Conservation (phyloP, 2,888 invertebrate species). For the Sphaeridia pumilis region DNA sequence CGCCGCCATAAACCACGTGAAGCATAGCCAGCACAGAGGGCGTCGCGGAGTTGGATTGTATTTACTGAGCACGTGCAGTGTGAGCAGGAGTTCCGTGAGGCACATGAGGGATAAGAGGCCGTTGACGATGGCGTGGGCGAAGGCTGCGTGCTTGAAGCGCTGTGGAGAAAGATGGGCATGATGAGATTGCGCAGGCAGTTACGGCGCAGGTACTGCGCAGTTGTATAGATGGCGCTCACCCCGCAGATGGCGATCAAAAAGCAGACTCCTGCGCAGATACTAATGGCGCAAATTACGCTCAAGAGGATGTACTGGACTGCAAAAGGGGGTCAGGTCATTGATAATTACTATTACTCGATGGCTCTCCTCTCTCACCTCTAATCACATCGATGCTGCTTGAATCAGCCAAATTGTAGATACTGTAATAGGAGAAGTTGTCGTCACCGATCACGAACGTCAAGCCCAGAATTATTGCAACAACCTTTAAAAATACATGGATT, state of each 20-base stretch:
- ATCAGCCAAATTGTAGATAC: background rate
- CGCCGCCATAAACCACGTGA: background rate
- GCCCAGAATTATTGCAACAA: too few species aligned
- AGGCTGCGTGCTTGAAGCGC: background rate
- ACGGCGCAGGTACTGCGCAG: too few species aligned
- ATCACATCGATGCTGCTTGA: background rate
- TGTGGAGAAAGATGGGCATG: background rate
- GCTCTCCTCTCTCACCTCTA: background rate
- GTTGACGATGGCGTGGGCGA: background rate
- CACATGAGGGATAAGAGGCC: background rate
- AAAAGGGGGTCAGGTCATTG: background rate
- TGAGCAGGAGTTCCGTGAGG: background rate
- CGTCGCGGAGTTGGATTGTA: background rate
- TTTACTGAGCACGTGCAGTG: background rate
- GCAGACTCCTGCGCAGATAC: background rate
- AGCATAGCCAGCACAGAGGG: background rate
- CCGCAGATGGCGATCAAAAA: background rate
- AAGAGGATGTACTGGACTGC: background rate
- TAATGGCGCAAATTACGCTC: background rate
- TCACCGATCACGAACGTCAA: too few species aligned
- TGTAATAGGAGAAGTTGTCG: background rate
- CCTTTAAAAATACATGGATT: too few species aligned
- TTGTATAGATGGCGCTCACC: too few species aligned
- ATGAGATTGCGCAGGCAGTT: background rate
- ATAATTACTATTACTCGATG: background rate